Evolutionary conservation across 2,888 invertebrate species (phyloP), one percentile per base, ranked within the genome.

Genomic region (Metellina segmentata): DNA sequence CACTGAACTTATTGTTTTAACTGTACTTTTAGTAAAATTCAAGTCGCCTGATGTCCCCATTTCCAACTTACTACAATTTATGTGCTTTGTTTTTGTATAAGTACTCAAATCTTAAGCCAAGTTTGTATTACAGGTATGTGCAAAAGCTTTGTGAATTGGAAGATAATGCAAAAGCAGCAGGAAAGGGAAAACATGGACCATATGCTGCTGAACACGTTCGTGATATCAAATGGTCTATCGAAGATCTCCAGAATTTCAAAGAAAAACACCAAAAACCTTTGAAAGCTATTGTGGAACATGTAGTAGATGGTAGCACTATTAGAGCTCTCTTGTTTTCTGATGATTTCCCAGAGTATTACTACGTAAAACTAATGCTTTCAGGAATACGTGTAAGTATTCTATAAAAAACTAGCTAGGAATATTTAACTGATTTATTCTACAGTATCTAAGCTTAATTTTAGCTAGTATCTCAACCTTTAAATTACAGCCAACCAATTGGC

Each of bases 221-320:
- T 49, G 96, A 98, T 93, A 97, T 99, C 93, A 98, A 97, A 94
- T 98, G 98, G 98, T 96, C 96, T 4, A 96, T 98, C 75, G 99
- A 99, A 16, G 98, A 98, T 94, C 96, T 97, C n/a, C 96, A 97
- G 85, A 96, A 96, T 83, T 96, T 97, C 95, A 97, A 99, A 6
- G 98, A 98, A 94, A 97, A 96, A 93, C 97, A 97, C 93, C 97
- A 97, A 70, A 97, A 98, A 94, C 98, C 98, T 0, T 96, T 99
- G 7, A 97, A 95, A 94, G 99, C 99, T 78, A 97, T 99, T 90
- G 97, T 99, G 94, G 99, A 99, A 95, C 98, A 99, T 96, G 99
- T 99, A 0, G 96, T 99, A 89, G 99, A 99, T 95, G 99, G 99
- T 0, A 98, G 98, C 61, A 99, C 99, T 0, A 97, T 99, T 16